phyloP scores from a whole-genome alignment of 2,888 invertebrate genomes.

The Agrilus biguttatus region DNA sequence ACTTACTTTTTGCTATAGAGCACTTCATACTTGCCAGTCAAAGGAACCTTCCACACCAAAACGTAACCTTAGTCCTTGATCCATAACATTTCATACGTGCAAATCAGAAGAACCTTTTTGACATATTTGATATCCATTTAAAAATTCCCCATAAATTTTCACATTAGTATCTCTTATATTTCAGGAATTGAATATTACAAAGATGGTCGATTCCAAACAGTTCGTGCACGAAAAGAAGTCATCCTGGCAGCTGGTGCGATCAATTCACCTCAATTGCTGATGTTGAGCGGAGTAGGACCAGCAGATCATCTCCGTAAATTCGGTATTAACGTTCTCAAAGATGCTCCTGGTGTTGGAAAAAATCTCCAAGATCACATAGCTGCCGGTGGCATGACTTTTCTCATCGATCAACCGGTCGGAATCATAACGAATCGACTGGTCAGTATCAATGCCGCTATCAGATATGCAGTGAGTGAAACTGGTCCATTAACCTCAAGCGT shows the following conservation, averaged over 20 bases:
- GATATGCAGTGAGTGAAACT: conserved; percentile 74
- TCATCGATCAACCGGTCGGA: conserved; percentile 67
- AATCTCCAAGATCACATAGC: conserved; percentile 87
- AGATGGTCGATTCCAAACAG: conserved; percentile 44
- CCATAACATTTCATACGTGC: no score
- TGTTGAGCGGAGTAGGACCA: conserved; percentile 80
- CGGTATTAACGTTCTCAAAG: conserved; percentile 56
- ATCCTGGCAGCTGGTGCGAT: conserved; percentile 82
- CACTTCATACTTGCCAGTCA: no score
- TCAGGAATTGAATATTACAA: conserved; percentile 59
- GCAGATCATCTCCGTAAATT: conserved; percentile 54
- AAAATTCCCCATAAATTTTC: no score
- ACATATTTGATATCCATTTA: no score
- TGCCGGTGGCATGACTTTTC: conserved; percentile 68
- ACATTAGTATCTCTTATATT: neutral
- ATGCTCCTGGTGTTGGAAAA: conserved; percentile 71
- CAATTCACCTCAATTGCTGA: conserved; percentile 78
- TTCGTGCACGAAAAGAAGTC: conserved; percentile 62
- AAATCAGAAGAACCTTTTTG: no score
- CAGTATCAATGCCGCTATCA: conserved; percentile 66
- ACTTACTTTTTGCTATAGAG: no score
- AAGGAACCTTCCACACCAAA: no score
- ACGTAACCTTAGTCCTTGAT: no score
- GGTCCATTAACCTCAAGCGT: conserved; percentile 78
- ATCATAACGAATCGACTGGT: conserved; percentile 68